Evolutionary conservation across 2,888 invertebrate species (phyloP), one percentile per base, ranked within the genome.

Genomic region (Aphidoletes aphidimyza): DNA sequence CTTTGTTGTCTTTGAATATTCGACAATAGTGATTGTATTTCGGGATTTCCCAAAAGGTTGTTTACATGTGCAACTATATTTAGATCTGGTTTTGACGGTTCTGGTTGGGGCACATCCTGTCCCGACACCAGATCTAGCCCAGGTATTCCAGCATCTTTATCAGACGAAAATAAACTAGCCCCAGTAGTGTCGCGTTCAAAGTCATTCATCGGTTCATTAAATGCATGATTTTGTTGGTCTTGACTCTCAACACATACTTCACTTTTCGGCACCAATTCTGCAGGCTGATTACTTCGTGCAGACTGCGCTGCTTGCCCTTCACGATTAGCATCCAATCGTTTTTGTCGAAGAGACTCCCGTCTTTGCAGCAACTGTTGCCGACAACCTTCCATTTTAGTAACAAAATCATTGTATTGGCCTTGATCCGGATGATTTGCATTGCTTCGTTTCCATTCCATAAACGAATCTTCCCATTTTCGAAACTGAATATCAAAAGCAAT

Each of bases 351-450:
- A 88, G 94, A 94, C 88, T 95, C 94, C n/a, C 96, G 92, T 22
- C 96, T 91, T 87, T 96, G 95, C 84, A 96, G 90, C 49, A 96
- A 90, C 88, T 95, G 95, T 86, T 93, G 93, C 26, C 96, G 92
- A 91, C 95, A 97, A 49, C 94, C 93, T 88, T 96, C 95, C 93
- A 97, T 97, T 89, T 96, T 96, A 84, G 94, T 93, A 89, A 97
- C 96, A 89, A 97, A 97, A 87, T 95, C 94, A 87, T 92, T 92
- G 88, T 96, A 96, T 87, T 95, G 95, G 89, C 94, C 93, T 89
- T 95, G 95, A 89, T 97, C 97, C 0, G 97, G 97, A 91, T 97
- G 97, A 89, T 96, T 95, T 47, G 94, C 94, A 91, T 98, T 98
- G 88, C 97, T 95, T 86, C 93, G 93, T 88, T 95, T 96, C 98